Evolutionary conservation across 2,797 vertebrate species (phyloP), one percentile per base, ranked within the genome.

Genomic region (Phataginus tricuspis): DNA sequence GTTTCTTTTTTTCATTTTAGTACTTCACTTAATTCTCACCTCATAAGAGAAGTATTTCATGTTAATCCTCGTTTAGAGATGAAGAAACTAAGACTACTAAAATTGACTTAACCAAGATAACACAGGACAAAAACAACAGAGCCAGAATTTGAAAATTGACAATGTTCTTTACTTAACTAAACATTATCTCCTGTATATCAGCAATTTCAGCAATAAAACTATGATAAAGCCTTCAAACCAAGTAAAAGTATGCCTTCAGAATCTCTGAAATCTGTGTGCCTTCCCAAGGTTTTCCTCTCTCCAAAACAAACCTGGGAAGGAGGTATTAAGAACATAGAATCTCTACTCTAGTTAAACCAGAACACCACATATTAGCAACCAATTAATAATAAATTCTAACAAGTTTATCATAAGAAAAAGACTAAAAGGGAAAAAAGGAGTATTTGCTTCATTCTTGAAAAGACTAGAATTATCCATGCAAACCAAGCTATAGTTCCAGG

Each of bases 381-480:
- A 94, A 23, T 66, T 59, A 86, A 55, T 77, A 86, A 79, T 8
- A 96, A 42, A 82, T 57, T 78, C 86, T 94, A 83, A 75, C 14
- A 79, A 59, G 27, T 12, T 66, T 63, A 95, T 11, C 29, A 71
- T 77, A 86, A 72, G 7, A 79, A 69, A 5, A 85, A 77, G 37
- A 45, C 3, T 49, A 29, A 84, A 86, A 71, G 53, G 53, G 12
- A 37, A n/a, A 86, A 95, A 57, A 23, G 31, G 5, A 53, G 13
- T 14, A 66, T 72, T 87, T 94, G 25, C 29, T 64, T 69, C 51
- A 79, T 45, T 87, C 21, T 55, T 92, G 34, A n/a, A 71, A 31
- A 77, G 14, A 77, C 55, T 63, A 89, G 42, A 66, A 85, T 86
- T 96, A 92, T 66, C n/a, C 8, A 9, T 71, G 37, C 25, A 94